Conservation (phyloP, 1,140 invertebrate species). For the Pantala flavescens region DNA sequence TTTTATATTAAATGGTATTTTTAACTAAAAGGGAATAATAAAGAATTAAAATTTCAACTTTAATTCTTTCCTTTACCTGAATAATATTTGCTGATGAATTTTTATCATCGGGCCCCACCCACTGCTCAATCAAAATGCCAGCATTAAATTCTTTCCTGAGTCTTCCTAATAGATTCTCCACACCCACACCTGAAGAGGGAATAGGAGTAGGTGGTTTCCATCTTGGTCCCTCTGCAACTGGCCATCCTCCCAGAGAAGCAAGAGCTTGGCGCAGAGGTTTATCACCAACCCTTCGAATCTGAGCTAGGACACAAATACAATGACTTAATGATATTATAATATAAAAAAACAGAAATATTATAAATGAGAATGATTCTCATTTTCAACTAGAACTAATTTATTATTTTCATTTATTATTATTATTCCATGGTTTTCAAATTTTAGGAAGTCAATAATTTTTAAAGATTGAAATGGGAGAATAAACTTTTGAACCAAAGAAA, state of each 20-base stretch:
- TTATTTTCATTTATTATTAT: too few species aligned
- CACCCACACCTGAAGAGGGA: conserved; percentile 38
- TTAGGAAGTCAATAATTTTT: too few species aligned
- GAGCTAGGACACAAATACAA: conserved; percentile 37
- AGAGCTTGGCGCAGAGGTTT: conserved; percentile 48
- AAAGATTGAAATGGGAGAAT: too few species aligned
- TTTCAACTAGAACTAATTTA: neutral
- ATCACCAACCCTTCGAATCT: conserved; percentile 60
- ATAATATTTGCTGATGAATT: conserved; percentile 76
- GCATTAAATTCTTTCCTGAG: conserved; percentile 61
- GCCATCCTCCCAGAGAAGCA: conserved; percentile 61
- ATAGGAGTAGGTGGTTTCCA: conserved; percentile 41
- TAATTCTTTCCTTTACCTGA: too few species aligned
- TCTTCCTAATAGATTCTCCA: conserved; percentile 56
- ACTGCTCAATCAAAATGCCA: conserved; percentile 63
- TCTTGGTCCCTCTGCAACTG: conserved; percentile 47
- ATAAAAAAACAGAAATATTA: conserved; percentile 15
- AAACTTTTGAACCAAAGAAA: too few species aligned
- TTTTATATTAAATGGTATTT: too few species aligned
- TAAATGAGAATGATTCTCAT: neutral
- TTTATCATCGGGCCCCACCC: conserved; percentile 76
- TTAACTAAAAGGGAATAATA: too few species aligned
- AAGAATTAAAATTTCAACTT: too few species aligned
- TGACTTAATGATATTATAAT: conserved; percentile 20
- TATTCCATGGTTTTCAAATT: too few species aligned